A percentile compares a stretch with the other conserved stretches of the same genome.
Evolutionary conservation across 64 coral and sea anemone genomes (phyloP).

Genomic region (Actinia equina): DNA sequence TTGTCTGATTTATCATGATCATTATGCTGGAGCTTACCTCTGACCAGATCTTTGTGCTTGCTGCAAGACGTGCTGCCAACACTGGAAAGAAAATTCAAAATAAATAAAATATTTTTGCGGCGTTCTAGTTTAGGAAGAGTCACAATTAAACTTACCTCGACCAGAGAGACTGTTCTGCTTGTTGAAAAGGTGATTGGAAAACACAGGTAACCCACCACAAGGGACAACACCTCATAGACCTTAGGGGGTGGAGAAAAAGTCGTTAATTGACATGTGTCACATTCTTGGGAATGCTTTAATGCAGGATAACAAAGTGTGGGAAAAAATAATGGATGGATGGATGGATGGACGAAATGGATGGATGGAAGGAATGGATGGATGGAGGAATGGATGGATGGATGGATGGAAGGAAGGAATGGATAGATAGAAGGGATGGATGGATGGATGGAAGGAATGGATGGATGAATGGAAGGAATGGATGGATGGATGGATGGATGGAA

Average conservation of each 20-base stretch:
- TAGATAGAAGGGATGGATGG: too few relatives aligned
- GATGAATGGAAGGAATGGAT: too few relatives aligned
- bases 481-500: too few relatives aligned
- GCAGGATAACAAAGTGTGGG: too few relatives aligned
- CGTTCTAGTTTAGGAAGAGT: neutral
- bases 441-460: too few relatives aligned
- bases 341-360: too few relatives aligned
- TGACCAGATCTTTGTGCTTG: neutral
- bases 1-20: neutral
- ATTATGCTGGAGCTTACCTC: conserved; percentile 3
- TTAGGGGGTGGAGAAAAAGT: neutral
- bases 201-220: neutral
- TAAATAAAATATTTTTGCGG: neutral
- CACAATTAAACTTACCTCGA: neutral
- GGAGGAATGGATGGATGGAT: too few relatives aligned
- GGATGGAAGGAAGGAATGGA: too few relatives aligned
- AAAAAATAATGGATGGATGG: too few relatives aligned
- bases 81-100: neutral
- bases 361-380: too few relatives aligned
- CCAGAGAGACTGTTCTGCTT: neutral
- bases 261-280: too few relatives aligned
- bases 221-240: neutral
- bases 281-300: too few relatives aligned
- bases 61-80: neutral
- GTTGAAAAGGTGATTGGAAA: neutral